Evolutionary conservation across 2,888 invertebrate species (phyloP).

Genomic region (Cosmopolites sordidus): DNA sequence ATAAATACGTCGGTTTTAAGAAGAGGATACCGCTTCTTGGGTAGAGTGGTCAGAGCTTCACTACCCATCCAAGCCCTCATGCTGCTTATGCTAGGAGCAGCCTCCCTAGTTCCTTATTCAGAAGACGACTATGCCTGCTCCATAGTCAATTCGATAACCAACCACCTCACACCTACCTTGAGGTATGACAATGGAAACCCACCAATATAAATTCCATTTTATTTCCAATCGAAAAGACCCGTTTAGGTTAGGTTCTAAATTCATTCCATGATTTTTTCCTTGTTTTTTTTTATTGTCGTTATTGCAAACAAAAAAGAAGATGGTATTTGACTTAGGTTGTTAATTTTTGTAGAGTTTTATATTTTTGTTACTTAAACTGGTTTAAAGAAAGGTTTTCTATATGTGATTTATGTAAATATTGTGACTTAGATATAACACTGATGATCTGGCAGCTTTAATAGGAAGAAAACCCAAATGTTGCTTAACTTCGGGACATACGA

Average conservation of each 20-base stretch:
- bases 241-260: slow-evolving; percentile 21
- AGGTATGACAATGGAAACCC: slow-evolving; percentile 92
- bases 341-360: slow-evolving; percentile 18
- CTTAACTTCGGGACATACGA: neutral
- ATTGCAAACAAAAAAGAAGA: neutral
- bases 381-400: slow-evolving; percentile 7
- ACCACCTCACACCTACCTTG: slow-evolving; percentile 83
- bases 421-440: slow-evolving; percentile 19
- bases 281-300: neutral
- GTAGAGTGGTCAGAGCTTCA: slow-evolving; percentile 85
- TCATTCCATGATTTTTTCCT: slow-evolving; percentile 18
- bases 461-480: neutral
- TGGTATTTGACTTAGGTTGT: slow-evolving; percentile 16
- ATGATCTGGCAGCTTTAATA: slow-evolving; percentile 21
- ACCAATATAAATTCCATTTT: slow-evolving; percentile 61
- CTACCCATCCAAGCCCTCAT: slow-evolving; percentile 93
- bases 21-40: slow-evolving; percentile 78
- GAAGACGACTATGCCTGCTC: slow-evolving; percentile 83
- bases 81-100: slow-evolving; percentile 87
- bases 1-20: slow-evolving; percentile 64
- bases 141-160: slow-evolving; percentile 76
- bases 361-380: slow-evolving; percentile 18
- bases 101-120: slow-evolving; percentile 84
- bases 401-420: slow-evolving; percentile 19
- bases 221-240: neutral